These are phyloP conservation scores for Phasia obesa DNA, from an alignment of 2,888 invertebrate genomes.

Conservation along the genomic window DNA sequence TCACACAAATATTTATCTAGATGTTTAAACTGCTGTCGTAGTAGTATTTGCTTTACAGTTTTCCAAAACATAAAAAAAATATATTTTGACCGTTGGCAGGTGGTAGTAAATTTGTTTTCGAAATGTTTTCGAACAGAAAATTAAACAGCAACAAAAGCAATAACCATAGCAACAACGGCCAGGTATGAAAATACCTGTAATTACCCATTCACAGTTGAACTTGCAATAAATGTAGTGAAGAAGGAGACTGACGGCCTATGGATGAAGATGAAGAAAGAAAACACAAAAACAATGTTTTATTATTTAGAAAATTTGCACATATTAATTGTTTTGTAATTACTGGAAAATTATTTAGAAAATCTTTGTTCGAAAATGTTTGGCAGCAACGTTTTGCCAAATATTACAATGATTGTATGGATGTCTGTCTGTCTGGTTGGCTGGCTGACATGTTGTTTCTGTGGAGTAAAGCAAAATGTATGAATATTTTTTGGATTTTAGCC, in stretches of 20 bases:
- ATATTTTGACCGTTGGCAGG: slow-evolving; percentile 60
- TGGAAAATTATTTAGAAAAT: slow-evolving; percentile 66
- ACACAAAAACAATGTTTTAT: background rate
- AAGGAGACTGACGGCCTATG: too few species aligned
- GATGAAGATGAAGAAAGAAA: background rate
- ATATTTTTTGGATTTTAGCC: slow-evolving; percentile 61
- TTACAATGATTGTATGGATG: background rate
- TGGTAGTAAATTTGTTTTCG: slow-evolving; percentile 1
- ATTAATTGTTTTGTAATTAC: slow-evolving; percentile 68
- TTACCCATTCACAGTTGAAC: slow-evolving; percentile 14
- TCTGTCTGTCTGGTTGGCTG: slow-evolving; percentile 3
- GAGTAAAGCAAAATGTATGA: background rate
- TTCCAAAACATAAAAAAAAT: slow-evolving; percentile 38
- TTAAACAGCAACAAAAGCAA: slow-evolving; percentile 13
- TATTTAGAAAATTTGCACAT: background rate
- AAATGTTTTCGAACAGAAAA: too few species aligned
- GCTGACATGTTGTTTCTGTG: slow-evolving; percentile 11
- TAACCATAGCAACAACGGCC: slow-evolving; percentile 16
- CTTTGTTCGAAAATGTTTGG: slow-evolving; percentile 52
- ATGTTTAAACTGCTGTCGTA: slow-evolving; percentile 3
- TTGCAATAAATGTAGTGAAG: background rate
- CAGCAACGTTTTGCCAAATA: slow-evolving; percentile 55
- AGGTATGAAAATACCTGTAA: slow-evolving; percentile 24
- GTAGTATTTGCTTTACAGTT: background rate
- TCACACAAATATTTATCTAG: slow-evolving; percentile 39